A percentile compares a stretch with the other conserved stretches of the same genome.
Conservation (phyloP, 2,113 vertebrate genomes). For the Spea bombifrons region DNA sequence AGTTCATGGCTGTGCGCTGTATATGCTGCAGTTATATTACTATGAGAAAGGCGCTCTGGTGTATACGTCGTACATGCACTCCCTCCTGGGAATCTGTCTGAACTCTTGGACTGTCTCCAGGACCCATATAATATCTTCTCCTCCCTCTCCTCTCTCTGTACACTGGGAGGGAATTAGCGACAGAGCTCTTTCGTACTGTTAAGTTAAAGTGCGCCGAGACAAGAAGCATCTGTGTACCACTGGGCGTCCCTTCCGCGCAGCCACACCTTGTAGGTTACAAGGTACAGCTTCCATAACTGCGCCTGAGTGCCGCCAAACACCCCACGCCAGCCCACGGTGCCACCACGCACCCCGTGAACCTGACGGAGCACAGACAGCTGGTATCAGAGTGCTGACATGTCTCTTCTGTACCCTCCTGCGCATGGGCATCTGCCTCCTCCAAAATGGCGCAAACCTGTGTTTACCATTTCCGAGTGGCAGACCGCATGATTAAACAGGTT, state of each 20-base stretch:
- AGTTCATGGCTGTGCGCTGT: no score
- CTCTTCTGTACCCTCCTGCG: not conserved
- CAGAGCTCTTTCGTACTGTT: not conserved
- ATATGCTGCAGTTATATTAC: no score
- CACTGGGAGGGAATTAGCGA: conserved; percentile 23
- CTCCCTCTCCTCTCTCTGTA: conserved; percentile 21
- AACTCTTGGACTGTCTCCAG: conserved; percentile 33
- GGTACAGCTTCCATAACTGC: no score
- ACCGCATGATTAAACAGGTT: not conserved
- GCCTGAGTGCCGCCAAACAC: not conserved
- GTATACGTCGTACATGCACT: conserved; percentile 13
- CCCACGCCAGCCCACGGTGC: not conserved
- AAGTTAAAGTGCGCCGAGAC: not conserved
- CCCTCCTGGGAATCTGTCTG: conserved; percentile 22
- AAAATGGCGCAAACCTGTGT: no score
- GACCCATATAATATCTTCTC: conserved; percentile 19
- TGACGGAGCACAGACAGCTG: not conserved
- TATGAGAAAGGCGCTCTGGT: not conserved
- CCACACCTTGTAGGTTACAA: not conserved
- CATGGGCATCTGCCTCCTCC: no score
- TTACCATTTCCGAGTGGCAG: no score
- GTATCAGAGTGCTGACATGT: not conserved
- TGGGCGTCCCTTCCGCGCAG: not conserved
- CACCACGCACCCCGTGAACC: no score
- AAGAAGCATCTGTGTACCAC: conserved; percentile 9